Conservation (phyloP, 1,140 invertebrate genomes). For the Eubasilissa regina region DNA sequence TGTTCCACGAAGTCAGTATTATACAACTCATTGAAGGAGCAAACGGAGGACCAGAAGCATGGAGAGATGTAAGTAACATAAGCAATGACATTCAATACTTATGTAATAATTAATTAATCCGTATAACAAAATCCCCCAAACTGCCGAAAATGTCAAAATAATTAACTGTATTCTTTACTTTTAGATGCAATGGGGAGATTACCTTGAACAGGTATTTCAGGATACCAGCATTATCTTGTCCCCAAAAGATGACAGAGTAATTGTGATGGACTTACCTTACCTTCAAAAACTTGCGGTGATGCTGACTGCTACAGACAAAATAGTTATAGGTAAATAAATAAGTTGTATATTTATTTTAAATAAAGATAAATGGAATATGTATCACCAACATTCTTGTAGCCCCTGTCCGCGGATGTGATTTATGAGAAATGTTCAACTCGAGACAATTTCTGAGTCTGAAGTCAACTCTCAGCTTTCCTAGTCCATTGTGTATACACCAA, state of each 20-base stretch:
- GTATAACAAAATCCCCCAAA: no score
- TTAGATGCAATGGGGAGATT: slow-evolving; percentile 80
- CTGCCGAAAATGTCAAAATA: neutral
- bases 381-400: no score
- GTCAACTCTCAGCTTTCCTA: no score
- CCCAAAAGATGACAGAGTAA: slow-evolving; percentile 70
- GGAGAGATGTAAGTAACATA: slow-evolving; percentile 66
- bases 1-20: slow-evolving; percentile 83
- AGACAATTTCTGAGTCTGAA: no score
- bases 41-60: slow-evolving; percentile 67
- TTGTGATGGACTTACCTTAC: slow-evolving; percentile 77
- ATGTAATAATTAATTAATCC: no score
- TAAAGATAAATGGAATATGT: no score
- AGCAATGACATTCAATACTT: no score
- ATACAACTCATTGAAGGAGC: slow-evolving; percentile 74
- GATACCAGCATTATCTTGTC: slow-evolving; percentile 74
- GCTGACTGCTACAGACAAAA: slow-evolving; percentile 69
- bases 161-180: neutral
- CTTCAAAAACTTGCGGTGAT: slow-evolving; percentile 74
- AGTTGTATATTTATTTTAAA: no score
- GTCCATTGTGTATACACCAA: no score
- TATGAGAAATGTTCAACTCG: no score
- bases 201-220: slow-evolving; percentile 75
- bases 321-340: slow-evolving; percentile 72
- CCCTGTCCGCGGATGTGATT: no score